Conservation (phyloP, 2,113 vertebrate species). For the Antigone vipio region DNA sequence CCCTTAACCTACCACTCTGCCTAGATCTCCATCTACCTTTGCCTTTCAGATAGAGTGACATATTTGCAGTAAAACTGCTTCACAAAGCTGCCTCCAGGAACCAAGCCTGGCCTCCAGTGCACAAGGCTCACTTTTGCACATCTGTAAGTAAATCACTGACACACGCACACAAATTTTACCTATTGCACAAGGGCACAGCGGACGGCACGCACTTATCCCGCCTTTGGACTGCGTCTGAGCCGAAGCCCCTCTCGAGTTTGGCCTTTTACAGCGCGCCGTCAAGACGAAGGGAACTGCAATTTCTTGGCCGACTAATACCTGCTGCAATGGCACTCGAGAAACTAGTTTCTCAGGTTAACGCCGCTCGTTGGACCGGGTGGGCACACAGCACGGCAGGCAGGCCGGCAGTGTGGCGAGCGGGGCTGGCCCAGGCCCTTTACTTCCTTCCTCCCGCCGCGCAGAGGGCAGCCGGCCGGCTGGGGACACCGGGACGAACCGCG, state of each 20-base stretch:
- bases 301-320: background rate
- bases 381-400: background rate
- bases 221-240: fast-evolving
- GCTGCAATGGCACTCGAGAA: background rate
- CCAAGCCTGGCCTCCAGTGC: fast-evolving
- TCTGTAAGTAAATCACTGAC: fast-evolving
- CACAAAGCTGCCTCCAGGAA: background rate
- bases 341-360: background rate
- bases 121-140: fast-evolving
- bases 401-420: background rate
- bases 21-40: background rate
- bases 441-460: background rate
- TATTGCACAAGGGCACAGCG: background rate
- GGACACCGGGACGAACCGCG: background rate
- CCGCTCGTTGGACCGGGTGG: background rate
- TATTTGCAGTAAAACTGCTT: background rate
- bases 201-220: fast-evolving
- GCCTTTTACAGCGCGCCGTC: fast-evolving
- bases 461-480: background rate
- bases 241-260: background rate
- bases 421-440: fast-evolving
- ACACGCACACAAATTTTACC: fast-evolving
- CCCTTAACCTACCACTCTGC: background rate
- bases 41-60: background rate
- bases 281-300: too few relatives aligned